Evolutionary conservation across 1,140 invertebrate species (phyloP).

Genomic region (Harpegnathos saltator): DNA sequence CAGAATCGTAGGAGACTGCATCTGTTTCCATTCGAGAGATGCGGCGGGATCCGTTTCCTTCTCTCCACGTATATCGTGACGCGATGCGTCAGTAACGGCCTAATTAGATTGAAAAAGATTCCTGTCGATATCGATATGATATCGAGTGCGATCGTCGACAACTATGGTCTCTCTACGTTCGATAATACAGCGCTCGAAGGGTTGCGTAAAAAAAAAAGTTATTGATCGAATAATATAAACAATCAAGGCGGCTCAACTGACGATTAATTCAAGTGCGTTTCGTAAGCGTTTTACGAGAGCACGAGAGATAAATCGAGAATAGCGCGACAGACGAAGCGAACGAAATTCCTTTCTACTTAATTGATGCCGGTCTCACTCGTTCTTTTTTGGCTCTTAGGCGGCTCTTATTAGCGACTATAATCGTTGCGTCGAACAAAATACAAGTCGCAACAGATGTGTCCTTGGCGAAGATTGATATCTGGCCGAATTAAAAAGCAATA

Average conservation of each 20-base stretch:
- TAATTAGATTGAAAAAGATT: constrained; percentile 1
- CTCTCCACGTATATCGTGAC: neutral
- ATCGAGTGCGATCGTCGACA: no score
- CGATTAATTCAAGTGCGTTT: no score
- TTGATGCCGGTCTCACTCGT: no score
- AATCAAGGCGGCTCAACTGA: no score
- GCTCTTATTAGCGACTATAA: neutral
- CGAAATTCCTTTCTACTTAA: neutral
- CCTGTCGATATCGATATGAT: neutral
- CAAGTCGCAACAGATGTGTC: constrained; percentile 14
- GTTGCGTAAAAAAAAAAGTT: neutral
- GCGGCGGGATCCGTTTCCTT: neutral
- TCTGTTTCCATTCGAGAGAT: constrained; percentile 30
- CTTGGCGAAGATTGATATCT: constrained; percentile 39
- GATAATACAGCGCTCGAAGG: neutral
- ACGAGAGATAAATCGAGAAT: constrained; percentile 1
- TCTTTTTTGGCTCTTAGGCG: no score
- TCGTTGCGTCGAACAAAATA: constrained; percentile 17
- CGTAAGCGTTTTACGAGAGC: neutral
- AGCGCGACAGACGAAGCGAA: neutral
- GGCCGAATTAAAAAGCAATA: constrained; percentile 47
- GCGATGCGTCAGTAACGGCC: neutral
- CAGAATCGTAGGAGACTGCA: constrained; percentile 39
- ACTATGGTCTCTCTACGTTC: neutral
- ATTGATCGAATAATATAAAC: neutral